A percentile compares a stretch with the other conserved stretches of the same genome.
These are phyloP conservation scores for Scophthalmus maximus DNA, from an alignment of 2,113 vertebrate genomes.

Conservation along the genomic window DNA sequence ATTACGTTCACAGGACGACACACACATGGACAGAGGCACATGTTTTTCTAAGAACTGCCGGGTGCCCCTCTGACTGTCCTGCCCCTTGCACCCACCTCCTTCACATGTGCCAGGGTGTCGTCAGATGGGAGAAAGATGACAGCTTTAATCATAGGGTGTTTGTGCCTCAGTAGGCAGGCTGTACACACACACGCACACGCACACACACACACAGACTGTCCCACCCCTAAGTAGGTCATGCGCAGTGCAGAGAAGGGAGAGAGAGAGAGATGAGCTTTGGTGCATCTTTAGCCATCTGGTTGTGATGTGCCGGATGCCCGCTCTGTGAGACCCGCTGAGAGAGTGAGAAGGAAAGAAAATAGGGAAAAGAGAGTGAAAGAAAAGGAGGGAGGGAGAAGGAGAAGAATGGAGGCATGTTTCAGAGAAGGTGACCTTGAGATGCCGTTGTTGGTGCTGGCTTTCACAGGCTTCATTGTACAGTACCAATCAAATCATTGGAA, in stretches of 20 bases:
- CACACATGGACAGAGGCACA: neutral
- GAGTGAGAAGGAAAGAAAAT: constrained; percentile 22
- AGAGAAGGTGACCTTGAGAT: constrained; percentile 80
- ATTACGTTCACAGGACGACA: constrained; percentile 28
- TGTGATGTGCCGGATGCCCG: constrained; percentile 81
- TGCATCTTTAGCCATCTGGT: constrained; percentile 90
- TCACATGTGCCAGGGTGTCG: constrained; percentile 47
- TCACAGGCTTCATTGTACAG: constrained; percentile 5
- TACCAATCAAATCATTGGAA: constrained; percentile 5
- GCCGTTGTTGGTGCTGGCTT: constrained; percentile 23
- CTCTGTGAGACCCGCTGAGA: constrained; percentile 56
- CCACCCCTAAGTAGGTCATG: constrained; percentile 76
- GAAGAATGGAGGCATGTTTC: constrained; percentile 71
- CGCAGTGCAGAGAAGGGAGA: constrained; percentile 50
- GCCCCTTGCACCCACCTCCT: constrained; percentile 31
- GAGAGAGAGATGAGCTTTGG: constrained; percentile 58
- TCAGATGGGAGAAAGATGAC: constrained; percentile 66
- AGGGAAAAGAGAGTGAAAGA: constrained; percentile 61
- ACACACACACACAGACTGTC: constrained; percentile 43
- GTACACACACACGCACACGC: constrained; percentile 31
- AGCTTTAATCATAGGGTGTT: constrained; percentile 74
- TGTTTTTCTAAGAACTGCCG: constrained; percentile 23
- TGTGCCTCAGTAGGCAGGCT: constrained; percentile 49
- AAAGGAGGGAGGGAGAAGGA: constrained; percentile 56
- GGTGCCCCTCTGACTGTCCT: constrained; percentile 28